Percentiles rank a stretch among this genome's conserved stretches.
phyloP scores from a whole-genome alignment of 2,113 vertebrate genomes.

The Chaetura pelagica region DNA sequence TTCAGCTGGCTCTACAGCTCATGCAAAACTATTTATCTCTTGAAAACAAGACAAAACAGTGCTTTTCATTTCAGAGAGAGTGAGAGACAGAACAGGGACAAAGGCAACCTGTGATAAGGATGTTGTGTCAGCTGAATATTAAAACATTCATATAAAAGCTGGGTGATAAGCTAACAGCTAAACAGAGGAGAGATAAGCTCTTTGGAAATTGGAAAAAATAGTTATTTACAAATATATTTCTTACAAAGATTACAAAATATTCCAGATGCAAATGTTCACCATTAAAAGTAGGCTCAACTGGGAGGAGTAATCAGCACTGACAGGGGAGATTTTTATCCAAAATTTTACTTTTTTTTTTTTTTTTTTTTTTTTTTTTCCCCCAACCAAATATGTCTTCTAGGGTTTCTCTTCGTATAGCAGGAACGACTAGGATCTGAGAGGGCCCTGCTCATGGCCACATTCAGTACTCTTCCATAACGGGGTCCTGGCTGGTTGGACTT shows the following conservation, averaged over 20 bases:
- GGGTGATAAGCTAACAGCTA: neutral
- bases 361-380: neutral
- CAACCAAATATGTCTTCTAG: neutral
- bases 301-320: neutral
- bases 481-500: neutral
- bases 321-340: neutral
- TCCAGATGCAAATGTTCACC: neutral
- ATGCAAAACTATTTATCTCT: neutral
- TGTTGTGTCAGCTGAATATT: neutral
- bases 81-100: neutral
- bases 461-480: neutral
- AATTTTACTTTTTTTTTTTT: neutral
- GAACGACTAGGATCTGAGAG: neutral
- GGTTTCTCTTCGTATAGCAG: neutral
- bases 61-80: neutral
- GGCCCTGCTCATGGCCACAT: neutral
- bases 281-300: neutral
- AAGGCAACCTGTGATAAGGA: neutral
- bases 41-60: neutral
- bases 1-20: neutral
- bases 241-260: neutral
- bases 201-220: neutral
- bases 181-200: neutral
- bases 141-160: constrained; percentile 9
- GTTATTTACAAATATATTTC: neutral